Evolutionary conservation across 1,140 invertebrate genomes (phyloP).

Genomic region (Spodoptera frugiperda): DNA sequence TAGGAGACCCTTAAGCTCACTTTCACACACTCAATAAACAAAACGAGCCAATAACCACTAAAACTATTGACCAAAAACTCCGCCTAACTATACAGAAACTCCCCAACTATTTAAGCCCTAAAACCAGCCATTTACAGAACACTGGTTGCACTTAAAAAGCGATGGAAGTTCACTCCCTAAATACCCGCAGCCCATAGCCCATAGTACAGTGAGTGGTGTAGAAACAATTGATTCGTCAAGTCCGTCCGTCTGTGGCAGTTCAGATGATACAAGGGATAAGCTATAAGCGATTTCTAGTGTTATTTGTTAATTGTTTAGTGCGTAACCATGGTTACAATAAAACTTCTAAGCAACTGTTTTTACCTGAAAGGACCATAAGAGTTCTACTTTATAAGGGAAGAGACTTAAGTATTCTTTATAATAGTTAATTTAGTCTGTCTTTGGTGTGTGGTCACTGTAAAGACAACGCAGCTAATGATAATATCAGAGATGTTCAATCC

Average conservation of each 20-base stretch:
- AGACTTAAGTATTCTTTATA: no score
- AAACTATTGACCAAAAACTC: neutral
- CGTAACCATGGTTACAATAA: no score
- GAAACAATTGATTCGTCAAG: slow-evolving; percentile 61
- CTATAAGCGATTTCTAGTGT: neutral
- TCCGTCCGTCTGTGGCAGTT: slow-evolving; percentile 40
- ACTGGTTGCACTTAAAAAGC: slow-evolving; percentile 23
- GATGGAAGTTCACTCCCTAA: slow-evolving; percentile 41
- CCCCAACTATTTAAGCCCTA: slow-evolving; percentile 1
- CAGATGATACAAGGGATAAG: neutral
- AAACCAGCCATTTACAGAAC: slow-evolving; percentile 20
- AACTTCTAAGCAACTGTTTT: no score
- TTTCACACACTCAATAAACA: no score
- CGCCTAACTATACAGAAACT: neutral
- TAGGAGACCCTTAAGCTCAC: no score
- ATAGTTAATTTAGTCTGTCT: no score
- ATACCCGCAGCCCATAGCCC: slow-evolving; percentile 21
- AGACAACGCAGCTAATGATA: no score
- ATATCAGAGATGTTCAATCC: no score
- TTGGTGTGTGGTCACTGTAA: no score
- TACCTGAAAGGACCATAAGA: no score
- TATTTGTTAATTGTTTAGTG: neutral
- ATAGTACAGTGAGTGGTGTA: slow-evolving; percentile 13
- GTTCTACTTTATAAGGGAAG: no score
- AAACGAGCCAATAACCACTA: neutral